Evolutionary conservation across 2,888 invertebrate species (phyloP).

Genomic region (Drosophila neonasuta): DNA sequence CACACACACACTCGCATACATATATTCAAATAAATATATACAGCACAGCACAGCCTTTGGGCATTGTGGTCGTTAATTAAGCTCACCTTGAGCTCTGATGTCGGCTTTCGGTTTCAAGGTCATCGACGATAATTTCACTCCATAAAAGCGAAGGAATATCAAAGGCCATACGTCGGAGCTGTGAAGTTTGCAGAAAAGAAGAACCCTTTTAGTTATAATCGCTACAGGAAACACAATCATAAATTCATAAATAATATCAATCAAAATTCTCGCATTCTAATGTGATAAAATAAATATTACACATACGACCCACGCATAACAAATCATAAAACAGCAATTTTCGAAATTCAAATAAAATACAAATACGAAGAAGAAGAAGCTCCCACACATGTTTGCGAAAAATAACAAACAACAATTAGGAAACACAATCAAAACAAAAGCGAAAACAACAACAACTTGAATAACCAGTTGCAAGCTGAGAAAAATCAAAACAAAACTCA

Average conservation of each 20-base stretch:
- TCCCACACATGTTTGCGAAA: slow-evolving; percentile 25
- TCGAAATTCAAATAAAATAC: slow-evolving; percentile 15
- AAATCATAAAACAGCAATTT: slow-evolving; percentile 11
- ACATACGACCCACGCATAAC: slow-evolving; percentile 22
- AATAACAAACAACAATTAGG: slow-evolving; percentile 40
- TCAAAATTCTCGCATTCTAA: neutral
- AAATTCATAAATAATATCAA: neutral
- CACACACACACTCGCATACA: no score
- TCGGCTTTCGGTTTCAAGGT: slow-evolving; percentile 63
- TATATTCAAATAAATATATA: slow-evolving; percentile 9
- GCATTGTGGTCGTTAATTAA: slow-evolving; percentile 69
- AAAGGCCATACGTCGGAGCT: slow-evolving; percentile 5
- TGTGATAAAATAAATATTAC: slow-evolving; percentile 24
- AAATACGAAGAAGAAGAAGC: neutral
- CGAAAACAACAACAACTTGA: slow-evolving; percentile 40
- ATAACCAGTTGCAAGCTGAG: slow-evolving; percentile 67
- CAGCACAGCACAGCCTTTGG: slow-evolving; percentile 30
- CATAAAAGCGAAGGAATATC: slow-evolving; percentile 36
- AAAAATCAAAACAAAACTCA: slow-evolving; percentile 72
- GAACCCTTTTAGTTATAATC: neutral
- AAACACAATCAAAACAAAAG: slow-evolving; percentile 54
- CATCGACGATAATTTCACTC: slow-evolving; percentile 63
- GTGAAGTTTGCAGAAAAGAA: neutral
- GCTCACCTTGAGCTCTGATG: slow-evolving; percentile 60
- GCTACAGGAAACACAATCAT: neutral